Percentiles rank a stretch among this genome's conserved stretches.
Evolutionary conservation across 2,797 vertebrate species (phyloP).

Genomic region (Clamator glandarius): DNA sequence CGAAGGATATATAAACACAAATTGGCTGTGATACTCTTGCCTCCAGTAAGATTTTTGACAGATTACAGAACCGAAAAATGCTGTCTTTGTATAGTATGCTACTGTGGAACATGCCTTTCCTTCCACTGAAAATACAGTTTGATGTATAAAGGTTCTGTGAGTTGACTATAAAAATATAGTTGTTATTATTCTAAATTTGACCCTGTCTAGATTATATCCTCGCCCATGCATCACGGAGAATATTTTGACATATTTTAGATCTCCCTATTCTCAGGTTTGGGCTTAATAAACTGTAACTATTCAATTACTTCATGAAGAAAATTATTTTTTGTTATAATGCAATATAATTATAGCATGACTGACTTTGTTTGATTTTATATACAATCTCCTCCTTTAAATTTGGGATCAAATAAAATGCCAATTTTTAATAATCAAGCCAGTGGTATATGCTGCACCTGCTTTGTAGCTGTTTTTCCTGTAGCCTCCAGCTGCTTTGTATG

Average conservation of each 20-base stretch:
- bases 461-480: slow-evolving; percentile 31
- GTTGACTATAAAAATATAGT: background rate
- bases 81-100: background rate
- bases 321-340: background rate
- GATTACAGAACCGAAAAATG: background rate
- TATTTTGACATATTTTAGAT: background rate
- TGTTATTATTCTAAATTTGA: background rate
- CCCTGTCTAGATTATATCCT: background rate
- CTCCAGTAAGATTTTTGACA: background rate
- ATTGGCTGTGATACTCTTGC: background rate
- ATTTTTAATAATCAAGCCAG: slow-evolving; percentile 32
- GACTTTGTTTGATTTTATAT: slow-evolving; percentile 5
- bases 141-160: background rate
- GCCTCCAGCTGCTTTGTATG: slow-evolving; percentile 28
- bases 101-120: background rate
- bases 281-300: background rate
- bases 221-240: background rate
- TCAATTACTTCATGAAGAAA: slow-evolving; percentile 13
- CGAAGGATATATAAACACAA: background rate
- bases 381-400: background rate
- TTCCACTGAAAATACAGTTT: background rate
- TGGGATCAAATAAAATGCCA: slow-evolving; percentile 17
- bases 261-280: background rate
- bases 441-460: background rate
- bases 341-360: background rate